Evolutionary conservation across 2,797 vertebrate species (phyloP).

Genomic region (Enteromius anoplus): DNA sequence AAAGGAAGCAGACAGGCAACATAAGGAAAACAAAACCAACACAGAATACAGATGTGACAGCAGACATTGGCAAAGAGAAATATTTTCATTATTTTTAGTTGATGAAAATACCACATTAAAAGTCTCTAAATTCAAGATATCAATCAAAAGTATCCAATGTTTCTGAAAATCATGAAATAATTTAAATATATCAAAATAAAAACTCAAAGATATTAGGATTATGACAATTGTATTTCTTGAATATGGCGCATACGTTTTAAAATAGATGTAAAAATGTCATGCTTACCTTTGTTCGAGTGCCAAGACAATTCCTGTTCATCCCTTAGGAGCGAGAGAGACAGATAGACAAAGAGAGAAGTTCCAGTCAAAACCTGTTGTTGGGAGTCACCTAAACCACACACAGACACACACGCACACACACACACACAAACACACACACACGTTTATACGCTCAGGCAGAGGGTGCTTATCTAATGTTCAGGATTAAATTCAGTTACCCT

Average conservation of each 20-base stretch:
- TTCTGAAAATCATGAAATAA: background rate
- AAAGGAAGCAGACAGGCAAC: background rate
- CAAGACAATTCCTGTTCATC: slow-evolving; percentile 58
- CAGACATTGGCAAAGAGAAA: background rate
- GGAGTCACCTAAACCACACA: slow-evolving; percentile 35
- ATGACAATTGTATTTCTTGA: background rate
- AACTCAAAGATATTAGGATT: too few species aligned
- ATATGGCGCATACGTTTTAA: background rate
- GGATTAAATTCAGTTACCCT: slow-evolving; percentile 85
- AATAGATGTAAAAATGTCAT: background rate
- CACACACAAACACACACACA: slow-evolving; percentile 52
- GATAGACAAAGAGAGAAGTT: slow-evolving; percentile 55
- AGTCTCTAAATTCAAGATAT: background rate
- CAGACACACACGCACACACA: slow-evolving; percentile 46
- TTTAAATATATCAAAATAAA: background rate
- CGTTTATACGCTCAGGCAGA: slow-evolving; percentile 56
- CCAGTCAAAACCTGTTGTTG: slow-evolving; percentile 38
- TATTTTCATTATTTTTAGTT: background rate
- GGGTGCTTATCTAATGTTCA: slow-evolving; percentile 84
- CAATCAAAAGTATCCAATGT: background rate
- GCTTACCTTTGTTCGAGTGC: slow-evolving; percentile 41
- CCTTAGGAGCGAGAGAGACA: background rate
- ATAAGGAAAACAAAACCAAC: background rate
- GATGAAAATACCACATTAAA: background rate
- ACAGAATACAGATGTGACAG: background rate